Evolutionary conservation across 2,888 invertebrate genomes (phyloP).

Genomic region (Eupithecia vulgata): DNA sequence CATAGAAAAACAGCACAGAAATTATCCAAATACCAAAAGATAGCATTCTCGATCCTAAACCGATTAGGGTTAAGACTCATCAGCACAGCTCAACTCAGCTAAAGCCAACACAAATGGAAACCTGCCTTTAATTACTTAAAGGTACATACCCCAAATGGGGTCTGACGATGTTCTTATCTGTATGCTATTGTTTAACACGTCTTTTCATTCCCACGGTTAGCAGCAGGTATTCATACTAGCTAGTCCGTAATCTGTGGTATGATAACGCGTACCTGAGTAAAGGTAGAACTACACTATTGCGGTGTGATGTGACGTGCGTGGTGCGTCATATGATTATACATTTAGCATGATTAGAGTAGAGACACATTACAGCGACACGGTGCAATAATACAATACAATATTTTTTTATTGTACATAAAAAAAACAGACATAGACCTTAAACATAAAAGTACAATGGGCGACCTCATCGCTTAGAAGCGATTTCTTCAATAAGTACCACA

Average conservation of each 20-base stretch:
- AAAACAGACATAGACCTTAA: too few species aligned
- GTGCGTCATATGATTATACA: neutral
- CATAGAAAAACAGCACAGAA: neutral
- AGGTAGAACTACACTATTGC: constrained; percentile 1
- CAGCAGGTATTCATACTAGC: constrained; percentile 27
- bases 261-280: constrained; percentile 71
- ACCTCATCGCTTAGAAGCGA: too few species aligned
- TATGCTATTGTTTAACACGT: constrained; percentile 80
- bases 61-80: constrained; percentile 35
- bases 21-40: neutral
- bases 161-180: constrained; percentile 78
- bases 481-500: too few species aligned
- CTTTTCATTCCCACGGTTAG: constrained; percentile 82
- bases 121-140: constrained; percentile 70
- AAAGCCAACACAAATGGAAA: constrained; percentile 60
- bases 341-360: neutral
- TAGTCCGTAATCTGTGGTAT: constrained; percentile 54
- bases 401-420: too few species aligned
- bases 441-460: too few species aligned
- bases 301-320: neutral
- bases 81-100: constrained; percentile 39
- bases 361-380: neutral
- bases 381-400: neutral
- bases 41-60: constrained; percentile 12
- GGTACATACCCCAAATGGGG: constrained; percentile 74